These are phyloP conservation scores for Congeria kusceri DNA, from an alignment of 2,888 invertebrate species.

Conservation along the genomic window DNA sequence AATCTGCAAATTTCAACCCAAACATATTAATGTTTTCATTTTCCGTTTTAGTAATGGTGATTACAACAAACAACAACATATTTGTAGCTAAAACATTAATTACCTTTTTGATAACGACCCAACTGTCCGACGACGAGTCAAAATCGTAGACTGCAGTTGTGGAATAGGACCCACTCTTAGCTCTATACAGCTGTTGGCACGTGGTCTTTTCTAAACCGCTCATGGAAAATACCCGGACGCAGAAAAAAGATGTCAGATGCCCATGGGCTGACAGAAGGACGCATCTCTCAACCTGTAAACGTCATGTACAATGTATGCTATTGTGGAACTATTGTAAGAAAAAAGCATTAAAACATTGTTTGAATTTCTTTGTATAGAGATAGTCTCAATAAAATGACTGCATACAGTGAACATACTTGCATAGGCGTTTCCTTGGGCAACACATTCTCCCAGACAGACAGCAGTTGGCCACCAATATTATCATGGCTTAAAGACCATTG, in stretches of 20 bases:
- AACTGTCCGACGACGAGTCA: conserved; percentile 13
- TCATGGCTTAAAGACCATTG: conserved; percentile 8
- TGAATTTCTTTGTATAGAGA: too few relatives aligned
- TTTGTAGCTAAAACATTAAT: too few relatives aligned
- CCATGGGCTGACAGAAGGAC: conserved; percentile 13
- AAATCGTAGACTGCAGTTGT: conserved; percentile 33
- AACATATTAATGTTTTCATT: too few relatives aligned
- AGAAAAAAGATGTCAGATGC: conserved; percentile 8
- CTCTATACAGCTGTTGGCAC: conserved; percentile 7
- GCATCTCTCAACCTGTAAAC: conserved; percentile 23
- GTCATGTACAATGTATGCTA: too few relatives aligned
- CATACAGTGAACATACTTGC: too few relatives aligned
- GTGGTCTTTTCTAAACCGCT: conserved; percentile 4
- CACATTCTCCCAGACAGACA: conserved; percentile 6
- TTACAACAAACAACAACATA: too few relatives aligned
- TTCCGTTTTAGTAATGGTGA: too few relatives aligned
- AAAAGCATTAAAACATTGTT: too few relatives aligned
- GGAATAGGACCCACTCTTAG: neutral
- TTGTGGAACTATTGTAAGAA: too few relatives aligned
- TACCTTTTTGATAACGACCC: conserved; percentile 30
- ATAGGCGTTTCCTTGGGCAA: too few relatives aligned
- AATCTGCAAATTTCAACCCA: conserved; percentile 18
- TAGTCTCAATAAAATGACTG: too few relatives aligned
- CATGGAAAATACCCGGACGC: conserved; percentile 22
- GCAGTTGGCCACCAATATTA: neutral